These are phyloP conservation scores for Parnassius smintheus DNA, from an alignment of 2,888 invertebrate species.

Conservation along the genomic window DNA sequence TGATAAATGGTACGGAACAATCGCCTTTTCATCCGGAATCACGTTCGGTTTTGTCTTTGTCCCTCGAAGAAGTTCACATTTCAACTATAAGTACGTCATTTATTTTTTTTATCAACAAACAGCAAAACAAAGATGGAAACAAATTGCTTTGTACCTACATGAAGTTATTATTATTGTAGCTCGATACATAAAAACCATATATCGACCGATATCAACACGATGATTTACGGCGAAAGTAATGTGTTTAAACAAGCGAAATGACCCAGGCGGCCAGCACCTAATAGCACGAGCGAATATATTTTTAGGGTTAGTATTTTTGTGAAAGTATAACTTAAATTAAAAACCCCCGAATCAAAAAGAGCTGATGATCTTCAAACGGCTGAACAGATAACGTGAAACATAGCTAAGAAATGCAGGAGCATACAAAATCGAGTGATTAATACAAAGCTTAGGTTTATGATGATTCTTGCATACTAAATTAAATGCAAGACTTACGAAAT, in stretches of 20 bases:
- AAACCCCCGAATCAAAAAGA: too few species aligned
- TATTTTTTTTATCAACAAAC: constrained; percentile 7
- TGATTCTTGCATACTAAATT: too few species aligned
- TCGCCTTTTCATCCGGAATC: constrained; percentile 54
- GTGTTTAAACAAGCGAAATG: constrained; percentile 11
- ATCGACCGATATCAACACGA: not conserved
- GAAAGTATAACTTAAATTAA: too few species aligned
- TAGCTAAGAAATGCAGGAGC: too few species aligned
- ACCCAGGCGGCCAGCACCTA: not conserved
- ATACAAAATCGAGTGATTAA: too few species aligned
- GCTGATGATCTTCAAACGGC: too few species aligned
- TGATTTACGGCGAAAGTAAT: constrained; percentile 13
- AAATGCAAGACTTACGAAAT: too few species aligned
- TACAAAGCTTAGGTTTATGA: too few species aligned
- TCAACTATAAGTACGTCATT: constrained; percentile 11
- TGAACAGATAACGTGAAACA: too few species aligned
- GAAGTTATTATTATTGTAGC: not conserved
- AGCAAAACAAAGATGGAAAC: not conserved
- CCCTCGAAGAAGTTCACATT: constrained; percentile 40
- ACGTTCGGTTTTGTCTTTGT: constrained; percentile 47
- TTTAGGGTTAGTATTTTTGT: not conserved
- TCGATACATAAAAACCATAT: constrained; percentile 1
- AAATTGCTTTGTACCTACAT: constrained; percentile 1
- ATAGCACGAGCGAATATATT: not conserved
- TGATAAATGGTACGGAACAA: constrained; percentile 56